These are phyloP conservation scores for Amphipoea lucens DNA, from an alignment of 2,888 invertebrate species.

Conservation along the genomic window DNA sequence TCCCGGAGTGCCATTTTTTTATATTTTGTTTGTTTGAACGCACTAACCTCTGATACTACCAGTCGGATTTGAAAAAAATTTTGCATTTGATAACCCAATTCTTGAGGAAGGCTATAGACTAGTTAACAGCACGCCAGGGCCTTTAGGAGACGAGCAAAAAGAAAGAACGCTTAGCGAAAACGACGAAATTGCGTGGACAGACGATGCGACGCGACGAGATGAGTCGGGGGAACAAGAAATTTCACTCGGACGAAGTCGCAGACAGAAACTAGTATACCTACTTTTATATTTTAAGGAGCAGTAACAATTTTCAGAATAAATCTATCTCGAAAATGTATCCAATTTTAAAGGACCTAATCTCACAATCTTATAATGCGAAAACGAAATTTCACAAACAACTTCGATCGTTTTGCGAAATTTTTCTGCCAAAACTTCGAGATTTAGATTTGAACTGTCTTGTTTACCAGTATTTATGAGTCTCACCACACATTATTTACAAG, in stretches of 20 bases:
- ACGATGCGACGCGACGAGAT: neutral
- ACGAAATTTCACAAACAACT: conserved; percentile 46
- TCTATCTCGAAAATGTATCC: conserved; percentile 26
- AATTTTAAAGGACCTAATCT: conserved; percentile 48
- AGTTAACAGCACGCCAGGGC: neutral
- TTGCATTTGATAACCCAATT: neutral
- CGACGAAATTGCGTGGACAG: neutral
- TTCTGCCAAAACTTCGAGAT: conserved; percentile 47
- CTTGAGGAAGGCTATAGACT: neutral
- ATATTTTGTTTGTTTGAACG: neutral
- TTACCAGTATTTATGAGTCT: conserved; percentile 60
- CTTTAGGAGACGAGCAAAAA: too few species aligned
- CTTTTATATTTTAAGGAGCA: conserved; percentile 1
- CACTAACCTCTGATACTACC: too few species aligned
- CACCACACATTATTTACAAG: conserved; percentile 64
- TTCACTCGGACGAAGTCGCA: neutral
- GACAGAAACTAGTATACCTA: neutral
- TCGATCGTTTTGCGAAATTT: conserved; percentile 45
- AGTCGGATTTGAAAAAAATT: neutral
- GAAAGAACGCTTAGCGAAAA: neutral
- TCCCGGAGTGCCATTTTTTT: too few species aligned
- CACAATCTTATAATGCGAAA: conserved; percentile 36
- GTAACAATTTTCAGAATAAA: conserved; percentile 7
- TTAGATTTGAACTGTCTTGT: conserved; percentile 65
- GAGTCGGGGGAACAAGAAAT: neutral